These are phyloP conservation scores for Amyelois transitella DNA, from an alignment of 1,140 invertebrate species.

Conservation along the genomic window DNA sequence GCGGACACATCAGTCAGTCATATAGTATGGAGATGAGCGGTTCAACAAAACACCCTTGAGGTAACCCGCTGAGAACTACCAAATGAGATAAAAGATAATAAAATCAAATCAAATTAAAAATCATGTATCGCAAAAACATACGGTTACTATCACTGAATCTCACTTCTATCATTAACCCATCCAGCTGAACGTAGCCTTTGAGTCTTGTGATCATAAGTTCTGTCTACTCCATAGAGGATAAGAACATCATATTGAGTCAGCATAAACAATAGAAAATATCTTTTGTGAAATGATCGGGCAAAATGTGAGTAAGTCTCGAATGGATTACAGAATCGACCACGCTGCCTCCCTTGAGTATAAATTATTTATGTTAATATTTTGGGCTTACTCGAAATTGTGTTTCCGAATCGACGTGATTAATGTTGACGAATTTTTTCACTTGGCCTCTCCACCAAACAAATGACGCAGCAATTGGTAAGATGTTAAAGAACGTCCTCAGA, in stretches of 20 bases:
- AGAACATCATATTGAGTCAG: constrained; percentile 1
- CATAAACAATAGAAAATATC: constrained; percentile 5
- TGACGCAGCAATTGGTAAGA: constrained; percentile 59
- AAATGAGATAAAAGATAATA: constrained; percentile 12
- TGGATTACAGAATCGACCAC: constrained; percentile 42
- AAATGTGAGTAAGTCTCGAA: constrained; percentile 12
- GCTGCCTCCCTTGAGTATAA: constrained; percentile 56
- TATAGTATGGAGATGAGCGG: constrained; percentile 41
- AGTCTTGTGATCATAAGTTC: neutral
- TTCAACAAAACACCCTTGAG: constrained; percentile 33
- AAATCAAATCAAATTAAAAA: neutral
- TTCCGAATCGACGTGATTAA: constrained; percentile 69
- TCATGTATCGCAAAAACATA: neutral
- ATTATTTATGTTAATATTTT: constrained; percentile 73
- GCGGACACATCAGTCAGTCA: constrained; percentile 31
- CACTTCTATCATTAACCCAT: too few relatives aligned
- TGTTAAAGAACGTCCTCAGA: constrained; percentile 50
- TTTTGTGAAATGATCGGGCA: constrained; percentile 19
- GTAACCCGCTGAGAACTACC: constrained; percentile 36
- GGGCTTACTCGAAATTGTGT: constrained; percentile 64
- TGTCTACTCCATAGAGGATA: too few relatives aligned
- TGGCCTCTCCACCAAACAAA: constrained; percentile 65
- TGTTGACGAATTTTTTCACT: constrained; percentile 68
- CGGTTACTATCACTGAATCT: neutral
- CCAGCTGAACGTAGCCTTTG: too few relatives aligned